Evolutionary conservation across 2,797 vertebrate species (phyloP), one percentile per base, ranked within the genome.

Genomic region (Ptychobarbus kaznakovi): DNA sequence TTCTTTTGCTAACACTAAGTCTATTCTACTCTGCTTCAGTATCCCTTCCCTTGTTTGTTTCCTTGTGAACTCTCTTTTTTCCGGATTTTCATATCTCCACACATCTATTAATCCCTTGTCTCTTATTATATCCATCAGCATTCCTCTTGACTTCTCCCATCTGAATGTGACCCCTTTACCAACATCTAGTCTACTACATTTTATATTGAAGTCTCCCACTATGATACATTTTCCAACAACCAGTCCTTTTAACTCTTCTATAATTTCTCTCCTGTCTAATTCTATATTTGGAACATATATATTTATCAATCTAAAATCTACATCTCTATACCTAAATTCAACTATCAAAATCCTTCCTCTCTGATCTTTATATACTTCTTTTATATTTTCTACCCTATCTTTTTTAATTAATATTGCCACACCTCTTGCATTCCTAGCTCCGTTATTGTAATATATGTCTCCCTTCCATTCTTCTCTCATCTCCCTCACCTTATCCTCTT

Each of bases 31-130:
- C 70, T 46, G 42, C 16, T 73, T 46, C 8, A 73, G 10, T 8
- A 28, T 15, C 2, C 42, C 40, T 16, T 49, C 13, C 7, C 2
- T 44, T 25, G 25, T 3, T 44, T 74, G 25, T 4, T 3, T 49
- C 25, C 72, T 51, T 51, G 44, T 32, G 13, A 74, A 74, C 4
- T 74, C 44, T 11, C 13, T 32, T 32, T 74, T 49, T 11, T 11
- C 25, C 5, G 72, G 72, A 25, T 74, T 74, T 49, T 74, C 72
- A 51, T 51, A 32, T 2, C 72, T 74, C 44, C 72, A 74, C 25
- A 74, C 25, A 32, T 74, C 44, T 10, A 51, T 32, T 0, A 74
- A 18, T 10, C 44, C 11, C 13, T 49, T 73, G 1, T 18, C 42
- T 18, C 13, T 73, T 6, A 73, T 49, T 25, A 28, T 46, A 13